Evolutionary conservation across 2,113 vertebrate genomes (phyloP), one percentile per base, ranked within the genome.

Genomic region (Ailuropoda melanoleuca): DNA sequence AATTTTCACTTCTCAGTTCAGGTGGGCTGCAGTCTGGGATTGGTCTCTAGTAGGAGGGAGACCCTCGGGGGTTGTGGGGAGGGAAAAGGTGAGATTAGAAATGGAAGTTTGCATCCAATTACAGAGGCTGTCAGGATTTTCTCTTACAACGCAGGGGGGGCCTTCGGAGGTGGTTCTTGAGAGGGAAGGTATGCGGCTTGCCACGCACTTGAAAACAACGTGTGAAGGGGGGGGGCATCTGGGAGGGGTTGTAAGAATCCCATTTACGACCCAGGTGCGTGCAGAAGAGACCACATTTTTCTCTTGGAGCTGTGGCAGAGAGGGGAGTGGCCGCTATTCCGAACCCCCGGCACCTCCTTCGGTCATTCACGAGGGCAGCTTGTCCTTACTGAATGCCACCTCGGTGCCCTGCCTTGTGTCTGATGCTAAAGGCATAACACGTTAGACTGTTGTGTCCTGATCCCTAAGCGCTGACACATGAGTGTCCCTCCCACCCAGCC

Each of bases 101-200:
- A 43, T 72, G 39, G 18, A 50, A 77, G 48, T 82, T 55, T 18
- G 34, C 7, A 17, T 56, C 18, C 50, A 34, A 19, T 66, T 34
- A 66, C 15, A 24, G 48, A 75, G 37, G 39, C 55, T 82, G 4
- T 53, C 31, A 37, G 34, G 26, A 18, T 92, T 97, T 74, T 64
- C n/a, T 77, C 64, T 82, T 29, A 55, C 1, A 43, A 34, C 13
- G 48, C 55, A 17, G 34, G 10, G 50, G 34, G 58, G 53, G 43
- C 5, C 56, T 97, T 89, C 24, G 37, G 43, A 77, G 29, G 55
- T 66, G 29, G 55, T 66, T 95, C 74, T 95, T 18, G 34, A 31
- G 18, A 5, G 46, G 68, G 17, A 64, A 48, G 13, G 18, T 39
- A 34, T 82, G 13, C 3, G 4, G 31, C 21, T 46, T 58, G 48